Percentiles rank a stretch among this genome's conserved stretches.
Evolutionary conservation across 2,797 vertebrate species (phyloP).

Genomic region (Spinibarbus caldwelli): DNA sequence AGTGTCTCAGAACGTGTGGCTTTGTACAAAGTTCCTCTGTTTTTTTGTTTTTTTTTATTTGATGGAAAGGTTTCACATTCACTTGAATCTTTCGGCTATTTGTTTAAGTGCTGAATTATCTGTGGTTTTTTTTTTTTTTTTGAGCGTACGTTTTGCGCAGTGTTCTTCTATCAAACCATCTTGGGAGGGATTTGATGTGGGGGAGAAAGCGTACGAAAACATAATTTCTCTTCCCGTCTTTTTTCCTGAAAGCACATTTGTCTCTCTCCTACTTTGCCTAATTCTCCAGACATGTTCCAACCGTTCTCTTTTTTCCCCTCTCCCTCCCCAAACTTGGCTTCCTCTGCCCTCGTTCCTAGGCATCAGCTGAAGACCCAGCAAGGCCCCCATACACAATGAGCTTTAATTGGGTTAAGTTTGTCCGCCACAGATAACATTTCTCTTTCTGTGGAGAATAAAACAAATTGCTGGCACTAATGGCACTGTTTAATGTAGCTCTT

Average conservation of each 20-base stretch:
- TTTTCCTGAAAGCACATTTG: slow-evolving; percentile 57
- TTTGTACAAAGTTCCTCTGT: slow-evolving; percentile 55
- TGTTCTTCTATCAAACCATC: slow-evolving; percentile 28
- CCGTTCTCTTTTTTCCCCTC: slow-evolving; percentile 29
- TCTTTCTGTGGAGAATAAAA: slow-evolving; percentile 81
- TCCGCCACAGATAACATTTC: slow-evolving; percentile 85
- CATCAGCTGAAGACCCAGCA: slow-evolving; percentile 73
- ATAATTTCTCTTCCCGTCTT: slow-evolving; percentile 49
- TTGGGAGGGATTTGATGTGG: slow-evolving; percentile 30
- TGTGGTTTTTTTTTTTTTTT: background rate
- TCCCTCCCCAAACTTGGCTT: slow-evolving; percentile 66
- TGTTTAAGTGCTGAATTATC: background rate
- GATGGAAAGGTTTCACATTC: slow-evolving; percentile 4
- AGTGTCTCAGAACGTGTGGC: slow-evolving; percentile 53
- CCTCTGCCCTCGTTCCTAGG: slow-evolving; percentile 65
- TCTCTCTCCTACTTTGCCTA: slow-evolving; percentile 59
- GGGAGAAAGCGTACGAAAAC: slow-evolving; percentile 44
- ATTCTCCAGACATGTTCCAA: slow-evolving; percentile 53
- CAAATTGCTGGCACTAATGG: slow-evolving; percentile 81
- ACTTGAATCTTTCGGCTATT: background rate
- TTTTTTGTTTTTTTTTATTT: background rate
- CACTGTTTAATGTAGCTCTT: slow-evolving; percentile 78
- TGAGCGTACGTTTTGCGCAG: background rate
- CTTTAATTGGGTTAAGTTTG: slow-evolving; percentile 89
- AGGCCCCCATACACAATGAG: slow-evolving; percentile 79